These are phyloP conservation scores for Corythaixoides concolor DNA, from an alignment of 2,113 vertebrate species.

Conservation along the genomic window DNA sequence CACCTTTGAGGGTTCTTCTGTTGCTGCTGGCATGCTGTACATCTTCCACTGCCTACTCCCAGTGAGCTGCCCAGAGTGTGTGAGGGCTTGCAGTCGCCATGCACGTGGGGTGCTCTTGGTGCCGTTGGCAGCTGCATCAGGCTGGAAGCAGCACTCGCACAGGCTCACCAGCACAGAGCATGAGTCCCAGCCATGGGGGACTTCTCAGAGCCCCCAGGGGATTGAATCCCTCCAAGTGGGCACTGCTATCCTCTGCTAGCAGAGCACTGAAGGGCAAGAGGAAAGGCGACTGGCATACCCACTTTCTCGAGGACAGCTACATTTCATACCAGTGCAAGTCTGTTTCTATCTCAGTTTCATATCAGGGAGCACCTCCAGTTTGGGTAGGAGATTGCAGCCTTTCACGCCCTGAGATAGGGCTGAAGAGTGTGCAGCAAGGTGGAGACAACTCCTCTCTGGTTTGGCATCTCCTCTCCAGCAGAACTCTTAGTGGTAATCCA, in stretches of 20 bases:
- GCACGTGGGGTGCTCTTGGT: no score
- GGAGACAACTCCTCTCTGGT: not conserved
- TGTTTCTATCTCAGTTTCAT: not conserved
- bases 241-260: not conserved
- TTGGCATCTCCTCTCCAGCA: not conserved
- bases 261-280: not conserved
- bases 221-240: not conserved
- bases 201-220: not conserved
- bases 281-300: not conserved
- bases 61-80: not conserved
- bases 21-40: fast-evolving
- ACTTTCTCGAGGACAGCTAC: not conserved
- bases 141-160: fast-evolving
- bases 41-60: not conserved
- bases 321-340: not conserved
- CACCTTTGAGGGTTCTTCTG: not conserved
- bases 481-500: not conserved
- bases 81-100: fast-evolving
- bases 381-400: not conserved
- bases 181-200: not conserved
- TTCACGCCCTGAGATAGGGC: not conserved
- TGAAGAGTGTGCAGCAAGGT: not conserved
- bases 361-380: not conserved
- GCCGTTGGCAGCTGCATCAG: not conserved
- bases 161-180: not conserved